These are phyloP conservation scores for Apteryx owenii DNA, from an alignment of 2,113 vertebrate genomes.

Conservation along the genomic window DNA sequence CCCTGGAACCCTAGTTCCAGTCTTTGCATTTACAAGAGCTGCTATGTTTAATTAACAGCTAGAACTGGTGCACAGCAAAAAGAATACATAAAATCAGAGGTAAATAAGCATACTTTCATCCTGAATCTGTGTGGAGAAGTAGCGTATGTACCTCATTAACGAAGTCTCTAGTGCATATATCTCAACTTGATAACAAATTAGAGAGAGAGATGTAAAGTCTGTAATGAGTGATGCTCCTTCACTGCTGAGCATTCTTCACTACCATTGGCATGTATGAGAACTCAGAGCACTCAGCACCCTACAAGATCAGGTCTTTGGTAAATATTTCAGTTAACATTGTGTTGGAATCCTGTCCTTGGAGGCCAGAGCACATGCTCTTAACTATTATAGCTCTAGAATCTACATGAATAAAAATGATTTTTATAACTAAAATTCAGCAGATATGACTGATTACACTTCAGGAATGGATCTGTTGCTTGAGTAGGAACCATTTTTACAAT, in stretches of 20 bases:
- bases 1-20: not conserved
- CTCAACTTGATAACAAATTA: not conserved
- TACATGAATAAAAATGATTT: not conserved
- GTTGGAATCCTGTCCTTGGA: not conserved
- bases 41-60: constrained; percentile 27
- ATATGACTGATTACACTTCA: not conserved
- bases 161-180: not conserved
- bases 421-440: not conserved
- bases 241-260: not conserved
- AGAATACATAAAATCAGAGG: not conserved
- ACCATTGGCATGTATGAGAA: accelerated
- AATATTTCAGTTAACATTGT: not conserved
- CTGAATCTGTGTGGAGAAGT: not conserved
- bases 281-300: too few relatives aligned
- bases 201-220: not conserved
- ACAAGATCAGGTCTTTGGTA: accelerated
- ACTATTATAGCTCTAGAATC: not conserved
- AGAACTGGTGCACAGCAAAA: not conserved
- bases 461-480: not conserved
- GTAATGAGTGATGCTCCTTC: not conserved
- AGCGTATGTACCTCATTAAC: not conserved
- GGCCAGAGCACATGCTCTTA: not conserved
- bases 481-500: not conserved
- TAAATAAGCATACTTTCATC: not conserved
- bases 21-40: not conserved